A percentile compares a stretch with the other conserved stretches of the same genome.
phyloP scores from a whole-genome alignment of 1,140 invertebrate genomes.

The Bilobella aurantiaca region DNA sequence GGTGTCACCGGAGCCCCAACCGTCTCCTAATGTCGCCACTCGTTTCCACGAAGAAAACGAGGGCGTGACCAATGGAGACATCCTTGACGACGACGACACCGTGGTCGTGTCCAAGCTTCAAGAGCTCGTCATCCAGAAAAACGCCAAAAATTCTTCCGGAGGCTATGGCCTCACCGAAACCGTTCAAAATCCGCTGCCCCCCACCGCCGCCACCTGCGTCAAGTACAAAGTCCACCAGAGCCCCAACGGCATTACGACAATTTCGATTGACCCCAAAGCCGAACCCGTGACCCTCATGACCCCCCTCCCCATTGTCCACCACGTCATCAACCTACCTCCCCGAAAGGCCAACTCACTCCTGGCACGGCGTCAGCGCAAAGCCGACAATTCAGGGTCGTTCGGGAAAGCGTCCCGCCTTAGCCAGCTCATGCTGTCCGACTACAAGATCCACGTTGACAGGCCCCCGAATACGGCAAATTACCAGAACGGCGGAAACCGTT shows the following conservation, averaged over 20 bases:
- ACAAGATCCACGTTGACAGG: constrained; percentile 16
- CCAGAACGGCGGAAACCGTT: background rate
- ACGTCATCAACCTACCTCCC: constrained; percentile 27
- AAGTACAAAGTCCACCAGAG: constrained; percentile 5
- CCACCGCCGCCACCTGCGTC: background rate
- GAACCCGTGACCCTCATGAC: background rate
- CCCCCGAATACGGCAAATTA: background rate
- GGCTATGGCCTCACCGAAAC: background rate
- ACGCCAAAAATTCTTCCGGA: background rate
- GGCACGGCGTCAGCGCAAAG: too few relatives aligned
- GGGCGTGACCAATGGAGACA: background rate
- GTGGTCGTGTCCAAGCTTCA: background rate
- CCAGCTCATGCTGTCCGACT: constrained; percentile 29
- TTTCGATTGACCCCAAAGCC: constrained; percentile 15
- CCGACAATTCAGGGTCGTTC: too few relatives aligned
- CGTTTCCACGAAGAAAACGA: background rate
- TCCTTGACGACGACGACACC: background rate
- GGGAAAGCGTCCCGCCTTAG: constrained; percentile 25
- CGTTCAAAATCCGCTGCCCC: background rate
- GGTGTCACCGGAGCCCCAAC: too few relatives aligned
- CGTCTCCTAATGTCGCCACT: background rate
- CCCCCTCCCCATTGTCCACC: constrained; percentile 22
- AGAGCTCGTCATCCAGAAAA: background rate
- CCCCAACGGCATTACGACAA: constrained; percentile 21
- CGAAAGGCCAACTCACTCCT: constrained; percentile 15